Evolutionary conservation across 2,888 invertebrate genomes (phyloP), one percentile per base, ranked within the genome.

Genomic region (Archaeoteleia sp.): DNA sequence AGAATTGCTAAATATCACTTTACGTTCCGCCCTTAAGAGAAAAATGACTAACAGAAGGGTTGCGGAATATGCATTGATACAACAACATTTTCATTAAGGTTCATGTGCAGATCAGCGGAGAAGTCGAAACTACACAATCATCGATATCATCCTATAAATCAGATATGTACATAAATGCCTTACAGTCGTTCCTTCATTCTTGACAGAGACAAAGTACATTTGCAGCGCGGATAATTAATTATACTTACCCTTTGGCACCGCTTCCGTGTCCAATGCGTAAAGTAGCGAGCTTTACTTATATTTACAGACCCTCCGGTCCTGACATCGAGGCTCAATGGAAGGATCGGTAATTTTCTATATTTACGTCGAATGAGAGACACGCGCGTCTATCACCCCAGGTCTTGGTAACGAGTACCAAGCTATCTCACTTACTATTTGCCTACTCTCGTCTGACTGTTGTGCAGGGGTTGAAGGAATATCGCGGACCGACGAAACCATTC

Each of bases 381-480:
- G 35, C 17, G 6, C 60, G 30, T 37, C 55, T 66, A 70, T 70
- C 66, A 43, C 54, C 69, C 35, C 45, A 57, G 71, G 65, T 71
- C 68, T 68, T 70, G 62, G 67, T 62, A 72, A 74, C 73, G 72
- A 76, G 72, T 74, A 23, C 13, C 65, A 40, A 55, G 55, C 37
- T 70, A 74, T 71, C 71, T 71, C 57, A 61, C 74, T 65, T 48
- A 73, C 80, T 80, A 82, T 83, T 82, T 81, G 79, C 83, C 81
- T 83, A 76, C 65, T 58, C 60, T 71, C 51, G 58, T 65, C 53
- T 61, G 39, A 53, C 46, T 54, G 55, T 39, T 43, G 43, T 32
- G 43, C 61, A 62, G 73, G 70, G 74, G 68, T 63, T 73, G 74
- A 73, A 68, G 51, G 63, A 65, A 58, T 53, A 72, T 66, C 69